Conservation (phyloP, 2,888 invertebrate species). For the Pogonocherus hispidulus region DNA sequence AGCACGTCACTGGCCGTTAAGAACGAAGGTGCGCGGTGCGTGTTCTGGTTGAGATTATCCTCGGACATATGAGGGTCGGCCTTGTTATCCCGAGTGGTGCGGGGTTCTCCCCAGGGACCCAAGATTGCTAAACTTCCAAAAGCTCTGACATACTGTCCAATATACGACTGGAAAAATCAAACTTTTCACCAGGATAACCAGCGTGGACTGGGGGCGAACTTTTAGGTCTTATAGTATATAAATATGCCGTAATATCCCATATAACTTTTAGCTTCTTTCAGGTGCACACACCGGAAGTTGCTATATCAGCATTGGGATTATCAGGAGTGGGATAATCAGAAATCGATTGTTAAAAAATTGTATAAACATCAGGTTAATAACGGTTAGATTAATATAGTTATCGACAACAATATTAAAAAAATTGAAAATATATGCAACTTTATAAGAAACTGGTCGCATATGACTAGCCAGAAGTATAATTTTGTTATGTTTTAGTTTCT, state of each 20-base stretch:
- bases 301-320: too few species aligned
- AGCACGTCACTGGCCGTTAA: conserved; percentile 12
- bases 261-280: conserved; percentile 36
- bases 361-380: too few species aligned
- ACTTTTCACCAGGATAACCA: conserved; percentile 42
- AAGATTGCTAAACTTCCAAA: conserved; percentile 56
- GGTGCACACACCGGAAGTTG: not conserved
- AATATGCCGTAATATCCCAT: conserved; percentile 41
- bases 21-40: conserved; percentile 46
- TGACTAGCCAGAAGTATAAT: too few species aligned
- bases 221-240: conserved; percentile 43
- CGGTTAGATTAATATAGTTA: too few species aligned
- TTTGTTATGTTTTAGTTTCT: too few species aligned
- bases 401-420: too few species aligned
- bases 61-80: conserved; percentile 60
- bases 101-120: conserved; percentile 52
- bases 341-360: too few species aligned
- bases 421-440: too few species aligned
- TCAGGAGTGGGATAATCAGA: not conserved
- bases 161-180: conserved; percentile 50
- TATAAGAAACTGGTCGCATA: too few species aligned
- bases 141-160: conserved; percentile 42
- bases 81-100: conserved; percentile 59
- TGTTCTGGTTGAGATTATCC: conserved; percentile 60
- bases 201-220: conserved; percentile 35